phyloP scores from a whole-genome alignment of 1,140 invertebrate genomes.

The Patella vulgata region DNA sequence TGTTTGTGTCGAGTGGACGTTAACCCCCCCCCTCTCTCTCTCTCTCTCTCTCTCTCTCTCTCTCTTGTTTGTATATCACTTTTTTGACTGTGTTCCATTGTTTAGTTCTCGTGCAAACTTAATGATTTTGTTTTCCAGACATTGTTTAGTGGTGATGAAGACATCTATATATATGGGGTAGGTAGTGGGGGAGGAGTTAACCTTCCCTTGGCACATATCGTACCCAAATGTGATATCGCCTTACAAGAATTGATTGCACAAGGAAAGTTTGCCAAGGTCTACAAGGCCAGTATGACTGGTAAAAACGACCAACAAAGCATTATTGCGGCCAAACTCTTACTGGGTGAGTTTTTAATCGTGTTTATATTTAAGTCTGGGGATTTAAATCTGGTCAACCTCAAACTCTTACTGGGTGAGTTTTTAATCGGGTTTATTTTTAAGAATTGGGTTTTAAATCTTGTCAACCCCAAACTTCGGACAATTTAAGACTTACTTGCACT shows the following conservation, averaged over 20 bases:
- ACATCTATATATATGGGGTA: slow-evolving; percentile 9
- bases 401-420: slow-evolving; percentile 9
- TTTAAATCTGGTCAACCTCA: background rate
- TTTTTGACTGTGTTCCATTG: no score
- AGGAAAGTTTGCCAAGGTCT: slow-evolving; percentile 18
- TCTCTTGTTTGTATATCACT: no score
- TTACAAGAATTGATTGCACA: background rate
- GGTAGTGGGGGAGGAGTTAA: background rate
- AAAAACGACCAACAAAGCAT: background rate
- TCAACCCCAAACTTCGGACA: background rate
- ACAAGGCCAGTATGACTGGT: background rate
- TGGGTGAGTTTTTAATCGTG: background rate
- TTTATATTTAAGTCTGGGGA: no score
- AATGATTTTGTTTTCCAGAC: no score
- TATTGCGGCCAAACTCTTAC: slow-evolving; percentile 11
- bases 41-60: no score
- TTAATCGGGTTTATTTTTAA: no score
- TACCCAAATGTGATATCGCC: background rate
- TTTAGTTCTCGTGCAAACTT: no score
- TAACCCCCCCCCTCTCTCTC: no score
- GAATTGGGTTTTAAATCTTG: background rate
- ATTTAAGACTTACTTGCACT: background rate
- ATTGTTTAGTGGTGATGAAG: background rate
- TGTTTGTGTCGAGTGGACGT: no score
- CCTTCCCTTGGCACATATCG: background rate